Evolutionary conservation across 2,888 invertebrate genomes (phyloP).

Genomic region (Dryocosmus kuriphilus): DNA sequence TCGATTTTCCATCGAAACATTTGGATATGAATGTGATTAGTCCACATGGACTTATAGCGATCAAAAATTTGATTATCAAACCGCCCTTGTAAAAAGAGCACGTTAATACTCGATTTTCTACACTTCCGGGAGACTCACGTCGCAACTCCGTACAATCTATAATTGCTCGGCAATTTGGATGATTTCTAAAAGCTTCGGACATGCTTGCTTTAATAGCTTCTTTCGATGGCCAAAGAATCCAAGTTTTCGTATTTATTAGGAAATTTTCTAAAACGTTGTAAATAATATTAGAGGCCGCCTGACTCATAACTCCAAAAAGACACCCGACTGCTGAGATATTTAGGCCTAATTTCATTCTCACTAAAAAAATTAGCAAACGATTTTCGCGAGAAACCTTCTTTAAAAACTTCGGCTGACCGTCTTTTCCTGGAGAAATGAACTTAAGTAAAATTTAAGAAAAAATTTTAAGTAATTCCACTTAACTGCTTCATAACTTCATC

Average conservation of each 20-base stretch:
- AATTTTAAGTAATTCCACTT: constrained; percentile 26
- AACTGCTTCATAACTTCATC: neutral
- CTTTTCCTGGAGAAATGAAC: constrained; percentile 42
- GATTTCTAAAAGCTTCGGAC: constrained; percentile 46
- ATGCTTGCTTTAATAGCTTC: constrained; percentile 3
- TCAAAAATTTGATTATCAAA: constrained; percentile 55
- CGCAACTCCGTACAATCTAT: constrained; percentile 54
- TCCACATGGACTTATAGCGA: constrained; percentile 57
- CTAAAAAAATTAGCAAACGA: constrained; percentile 41
- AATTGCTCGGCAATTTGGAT: constrained; percentile 51
- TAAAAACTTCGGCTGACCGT: constrained; percentile 46
- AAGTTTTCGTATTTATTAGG: neutral
- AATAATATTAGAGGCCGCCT: too few relatives aligned
- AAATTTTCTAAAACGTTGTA: neutral
- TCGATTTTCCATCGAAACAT: constrained; percentile 57
- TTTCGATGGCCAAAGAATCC: neutral
- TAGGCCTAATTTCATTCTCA: neutral
- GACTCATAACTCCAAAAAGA: too few relatives aligned
- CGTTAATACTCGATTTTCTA: constrained; percentile 53
- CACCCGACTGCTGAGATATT: neutral
- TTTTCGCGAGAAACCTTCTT: constrained; percentile 43
- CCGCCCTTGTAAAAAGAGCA: constrained; percentile 53
- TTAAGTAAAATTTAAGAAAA: constrained; percentile 44
- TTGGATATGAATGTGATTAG: constrained; percentile 59
- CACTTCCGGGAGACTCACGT: constrained; percentile 48